Conservation (phyloP, 2,888 invertebrate species). For the Nasonia oneida region DNA sequence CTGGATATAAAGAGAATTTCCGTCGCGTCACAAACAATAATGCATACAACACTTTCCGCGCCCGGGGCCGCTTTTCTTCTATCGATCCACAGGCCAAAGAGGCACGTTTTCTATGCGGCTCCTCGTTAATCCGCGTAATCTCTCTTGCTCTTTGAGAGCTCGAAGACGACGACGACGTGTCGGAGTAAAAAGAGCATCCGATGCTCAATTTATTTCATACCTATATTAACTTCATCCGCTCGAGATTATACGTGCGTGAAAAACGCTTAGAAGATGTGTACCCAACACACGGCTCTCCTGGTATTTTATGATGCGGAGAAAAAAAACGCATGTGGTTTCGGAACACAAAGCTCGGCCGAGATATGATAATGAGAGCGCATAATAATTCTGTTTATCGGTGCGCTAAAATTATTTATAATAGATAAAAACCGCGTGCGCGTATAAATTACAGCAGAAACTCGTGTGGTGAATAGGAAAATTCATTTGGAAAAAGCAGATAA, state of each 20-base stretch:
- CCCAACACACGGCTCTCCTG: too few relatives aligned
- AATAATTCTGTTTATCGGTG: not conserved
- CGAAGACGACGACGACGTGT: slow-evolving; percentile 1
- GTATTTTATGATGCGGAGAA: not conserved
- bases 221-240: not conserved
- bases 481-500: not conserved
- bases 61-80: not conserved
- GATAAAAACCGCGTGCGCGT: not conserved
- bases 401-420: not conserved
- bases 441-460: not conserved
- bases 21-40: not conserved
- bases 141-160: not conserved
- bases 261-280: too few relatives aligned
- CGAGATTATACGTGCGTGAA: too few relatives aligned
- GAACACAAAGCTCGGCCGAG: not conserved
- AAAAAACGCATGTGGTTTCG: not conserved
- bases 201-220: not conserved
- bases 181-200: not conserved
- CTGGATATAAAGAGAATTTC: not conserved
- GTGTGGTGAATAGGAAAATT: not conserved
- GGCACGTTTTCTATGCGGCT: not conserved
- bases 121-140: not conserved
- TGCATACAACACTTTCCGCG: not conserved
- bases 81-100: not conserved
- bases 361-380: not conserved